Evolutionary conservation across 2,113 vertebrate species (phyloP).

Genomic region (Rattus norvegicus): GRCr8 NC_086022.1:49390001-49390500

Average conservation of each 20-base stretch:
- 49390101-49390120: background rate
- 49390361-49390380: conserved; percentile 51
- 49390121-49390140: background rate
- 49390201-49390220: conserved; percentile 27
- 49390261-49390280: background rate
- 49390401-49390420: conserved; percentile 41
- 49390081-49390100: background rate
- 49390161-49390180: conserved; percentile 26
- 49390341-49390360: conserved; percentile 33
- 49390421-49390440: conserved; percentile 63
- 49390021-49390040: background rate
- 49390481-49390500: conserved; percentile 38
- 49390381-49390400: conserved; percentile 47
- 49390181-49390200: conserved; percentile 17
- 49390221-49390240: background rate
- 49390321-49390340: conserved; percentile 57
- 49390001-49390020: background rate
- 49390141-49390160: conserved; percentile 35
- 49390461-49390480: conserved; percentile 67
- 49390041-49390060: background rate
- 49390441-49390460: conserved; percentile 28
- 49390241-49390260: conserved; percentile 31
- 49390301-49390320: conserved; percentile 59
- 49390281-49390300: conserved; percentile 47
- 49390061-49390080: background rate